Conservation (phyloP, 2,797 vertebrate genomes). For the Sparidentex hasta region DNA sequence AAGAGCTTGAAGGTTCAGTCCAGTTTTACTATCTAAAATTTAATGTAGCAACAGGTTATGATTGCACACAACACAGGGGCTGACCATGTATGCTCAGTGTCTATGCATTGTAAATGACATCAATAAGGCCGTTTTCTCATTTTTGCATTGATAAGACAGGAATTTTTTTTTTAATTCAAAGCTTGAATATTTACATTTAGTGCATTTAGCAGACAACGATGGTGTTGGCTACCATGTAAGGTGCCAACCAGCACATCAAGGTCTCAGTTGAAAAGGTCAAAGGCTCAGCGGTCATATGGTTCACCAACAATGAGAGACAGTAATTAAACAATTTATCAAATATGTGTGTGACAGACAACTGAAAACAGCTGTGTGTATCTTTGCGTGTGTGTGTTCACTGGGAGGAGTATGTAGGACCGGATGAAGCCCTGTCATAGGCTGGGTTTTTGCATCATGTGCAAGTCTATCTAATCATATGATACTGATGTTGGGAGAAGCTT, state of each 20-base stretch:
- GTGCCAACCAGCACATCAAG: too few species aligned
- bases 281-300: slow-evolving; percentile 47
- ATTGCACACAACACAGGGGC: neutral
- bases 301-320: slow-evolving; percentile 15
- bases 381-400: slow-evolving; percentile 26
- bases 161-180: too few species aligned
- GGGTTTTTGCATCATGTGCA: slow-evolving; percentile 77
- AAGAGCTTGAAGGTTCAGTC: neutral
- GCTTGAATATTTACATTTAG: neutral
- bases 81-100: neutral
- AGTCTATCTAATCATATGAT: slow-evolving; percentile 84
- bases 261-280: slow-evolving; percentile 48
- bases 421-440: slow-evolving; percentile 69
- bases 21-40: neutral
- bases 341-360: slow-evolving; percentile 52
- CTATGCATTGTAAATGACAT: neutral
- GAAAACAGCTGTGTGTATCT: slow-evolving; percentile 50
- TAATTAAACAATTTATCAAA: slow-evolving; percentile 54
- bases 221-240: too few species aligned
- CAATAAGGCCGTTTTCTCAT: too few species aligned
- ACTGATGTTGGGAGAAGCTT: slow-evolving; percentile 79
- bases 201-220: too few species aligned
- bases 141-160: neutral
- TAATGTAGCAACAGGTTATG: neutral
- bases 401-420: slow-evolving; percentile 69